phyloP scores from a whole-genome alignment of 2,797 vertebrate genomes.

The Liasis olivaceus region DNA sequence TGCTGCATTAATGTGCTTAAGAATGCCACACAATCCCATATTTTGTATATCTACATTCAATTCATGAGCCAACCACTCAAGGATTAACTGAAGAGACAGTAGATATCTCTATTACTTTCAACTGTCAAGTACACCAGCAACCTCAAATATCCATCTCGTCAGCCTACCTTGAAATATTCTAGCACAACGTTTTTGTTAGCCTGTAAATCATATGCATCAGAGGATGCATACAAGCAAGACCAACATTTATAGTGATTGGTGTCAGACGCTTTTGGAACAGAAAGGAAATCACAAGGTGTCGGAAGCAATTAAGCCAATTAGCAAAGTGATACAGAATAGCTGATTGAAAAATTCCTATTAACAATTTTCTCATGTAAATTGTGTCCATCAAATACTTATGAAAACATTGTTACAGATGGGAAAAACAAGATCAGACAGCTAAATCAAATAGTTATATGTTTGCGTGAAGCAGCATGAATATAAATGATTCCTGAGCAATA shows the following conservation, averaged over 20 bases:
- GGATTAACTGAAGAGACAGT: conserved; percentile 25
- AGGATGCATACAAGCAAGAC: neutral
- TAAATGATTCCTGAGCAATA: neutral
- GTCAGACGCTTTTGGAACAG: neutral
- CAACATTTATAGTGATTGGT: neutral
- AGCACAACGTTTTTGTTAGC: neutral
- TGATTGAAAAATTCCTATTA: neutral
- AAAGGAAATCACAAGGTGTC: neutral
- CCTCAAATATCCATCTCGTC: neutral
- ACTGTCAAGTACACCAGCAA: neutral
- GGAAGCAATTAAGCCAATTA: conserved; percentile 14
- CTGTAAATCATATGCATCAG: neutral
- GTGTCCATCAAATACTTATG: neutral
- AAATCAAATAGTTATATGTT: neutral
- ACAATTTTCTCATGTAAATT: neutral
- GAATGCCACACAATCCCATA: neutral
- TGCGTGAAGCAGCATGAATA: neutral
- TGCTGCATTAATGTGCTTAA: neutral
- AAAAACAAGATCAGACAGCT: neutral
- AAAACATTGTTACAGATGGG: neutral
- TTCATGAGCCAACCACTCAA: neutral
- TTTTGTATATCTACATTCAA: neutral
- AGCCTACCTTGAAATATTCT: neutral
- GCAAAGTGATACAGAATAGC: conserved; percentile 1
- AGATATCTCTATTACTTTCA: neutral